Evolutionary conservation across 2,113 vertebrate genomes (phyloP).

Genomic region (Synchiropus splendidus): DNA sequence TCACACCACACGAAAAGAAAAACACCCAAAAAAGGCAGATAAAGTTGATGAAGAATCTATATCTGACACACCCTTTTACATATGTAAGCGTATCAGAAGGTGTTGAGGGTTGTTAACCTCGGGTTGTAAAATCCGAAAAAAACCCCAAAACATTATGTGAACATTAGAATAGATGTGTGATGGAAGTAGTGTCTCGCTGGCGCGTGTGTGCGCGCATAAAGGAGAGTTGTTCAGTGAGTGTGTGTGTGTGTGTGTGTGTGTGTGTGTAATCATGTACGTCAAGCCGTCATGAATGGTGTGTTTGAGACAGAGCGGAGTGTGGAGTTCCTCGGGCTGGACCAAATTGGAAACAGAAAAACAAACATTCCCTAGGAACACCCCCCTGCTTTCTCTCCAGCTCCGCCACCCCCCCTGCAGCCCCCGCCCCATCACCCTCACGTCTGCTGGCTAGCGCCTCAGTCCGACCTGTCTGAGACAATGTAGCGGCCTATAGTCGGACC

Average conservation of each 20-base stretch:
- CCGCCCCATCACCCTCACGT: conserved; percentile 11
- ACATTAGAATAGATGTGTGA: too few relatives aligned
- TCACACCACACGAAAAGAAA: too few relatives aligned
- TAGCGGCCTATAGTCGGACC: conserved; percentile 60
- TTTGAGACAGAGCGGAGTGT: conserved; percentile 64
- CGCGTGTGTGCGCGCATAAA: background rate
- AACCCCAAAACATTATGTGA: too few relatives aligned
- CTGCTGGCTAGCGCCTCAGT: conserved; percentile 49
- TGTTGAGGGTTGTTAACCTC: too few relatives aligned
- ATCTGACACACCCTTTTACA: too few relatives aligned
- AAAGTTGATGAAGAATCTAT: too few relatives aligned
- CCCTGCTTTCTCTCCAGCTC: conserved; percentile 6
- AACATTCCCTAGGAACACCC: conserved; percentile 57
- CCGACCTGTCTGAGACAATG: conserved; percentile 66
- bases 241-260: conserved; percentile 32
- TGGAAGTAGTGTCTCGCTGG: background rate
- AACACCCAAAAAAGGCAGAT: too few relatives aligned
- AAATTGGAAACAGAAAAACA: conserved; percentile 71
- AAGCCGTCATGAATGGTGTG: conserved; percentile 65
- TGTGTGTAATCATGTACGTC: conserved; percentile 60
- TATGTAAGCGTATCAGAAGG: too few relatives aligned
- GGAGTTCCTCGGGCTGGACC: conserved; percentile 62
- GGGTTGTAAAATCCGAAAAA: too few relatives aligned
- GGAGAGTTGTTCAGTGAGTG: background rate
- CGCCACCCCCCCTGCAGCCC: background rate